phyloP scores from a whole-genome alignment of 2,797 vertebrate genomes.

The Acipenser ruthenus region DNA sequence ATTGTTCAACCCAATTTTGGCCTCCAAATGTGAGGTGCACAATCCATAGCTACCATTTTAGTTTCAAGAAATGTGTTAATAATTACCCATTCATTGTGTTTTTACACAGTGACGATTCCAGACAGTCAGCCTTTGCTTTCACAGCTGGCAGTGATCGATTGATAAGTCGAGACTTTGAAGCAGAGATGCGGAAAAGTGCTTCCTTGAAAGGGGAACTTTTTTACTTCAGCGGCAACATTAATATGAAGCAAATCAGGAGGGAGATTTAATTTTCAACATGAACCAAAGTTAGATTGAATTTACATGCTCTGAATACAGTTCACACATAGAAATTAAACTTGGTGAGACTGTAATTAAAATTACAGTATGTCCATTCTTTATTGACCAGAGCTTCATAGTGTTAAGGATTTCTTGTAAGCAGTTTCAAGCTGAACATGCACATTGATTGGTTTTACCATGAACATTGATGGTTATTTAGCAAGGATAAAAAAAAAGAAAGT shows the following conservation, averaged over 20 bases:
- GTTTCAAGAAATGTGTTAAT: too few relatives aligned
- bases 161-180: neutral
- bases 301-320: neutral
- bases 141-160: neutral
- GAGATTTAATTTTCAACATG: neutral
- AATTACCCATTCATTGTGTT: neutral
- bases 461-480: neutral
- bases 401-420: slow-evolving; percentile 1
- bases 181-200: neutral
- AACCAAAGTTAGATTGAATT: neutral
- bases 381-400: neutral
- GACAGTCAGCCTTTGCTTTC: neutral
- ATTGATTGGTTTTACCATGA: neutral
- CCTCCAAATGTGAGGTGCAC: too few relatives aligned
- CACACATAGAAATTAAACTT: neutral
- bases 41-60: too few relatives aligned
- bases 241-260: neutral
- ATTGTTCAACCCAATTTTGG: too few relatives aligned
- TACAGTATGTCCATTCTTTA: neutral
- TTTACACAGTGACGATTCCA: neutral
- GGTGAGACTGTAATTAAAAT: neutral
- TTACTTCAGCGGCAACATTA: neutral
- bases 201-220: neutral
- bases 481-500: too few relatives aligned
- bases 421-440: neutral